A percentile compares a stretch with the other conserved stretches of the same genome.
Evolutionary conservation across 2,888 invertebrate species (phyloP).

Genomic region (Nomada lathburiana): DNA sequence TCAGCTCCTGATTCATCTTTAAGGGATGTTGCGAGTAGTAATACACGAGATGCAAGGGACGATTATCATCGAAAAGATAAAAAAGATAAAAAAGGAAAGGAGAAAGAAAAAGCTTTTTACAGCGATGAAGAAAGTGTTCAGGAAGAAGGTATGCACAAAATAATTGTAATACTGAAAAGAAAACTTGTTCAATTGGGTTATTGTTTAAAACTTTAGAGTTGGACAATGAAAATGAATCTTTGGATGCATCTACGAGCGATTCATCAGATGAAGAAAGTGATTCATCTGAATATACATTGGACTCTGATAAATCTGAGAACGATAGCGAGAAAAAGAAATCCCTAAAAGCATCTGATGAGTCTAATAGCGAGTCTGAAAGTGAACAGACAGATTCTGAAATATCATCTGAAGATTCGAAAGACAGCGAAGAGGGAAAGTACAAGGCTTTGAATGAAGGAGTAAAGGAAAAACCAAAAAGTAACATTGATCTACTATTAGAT

Average conservation of each 20-base stretch:
- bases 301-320: constrained; percentile 67
- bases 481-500: constrained; percentile 93
- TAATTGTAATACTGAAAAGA: not conserved
- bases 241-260: constrained; percentile 80
- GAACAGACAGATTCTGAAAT: constrained; percentile 78
- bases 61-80: constrained; percentile 75
- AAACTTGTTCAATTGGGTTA: not conserved
- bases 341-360: constrained; percentile 72
- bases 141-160: constrained; percentile 74
- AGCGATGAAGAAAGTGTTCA: constrained; percentile 84
- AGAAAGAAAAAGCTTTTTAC: constrained; percentile 87
- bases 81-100: constrained; percentile 81
- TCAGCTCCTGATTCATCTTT: constrained; percentile 90
- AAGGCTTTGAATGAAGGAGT: constrained; percentile 72
- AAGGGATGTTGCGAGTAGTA: constrained; percentile 88
- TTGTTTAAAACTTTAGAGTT: constrained; percentile 59
- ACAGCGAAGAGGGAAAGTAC: constrained; percentile 80
- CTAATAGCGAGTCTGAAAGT: constrained; percentile 76
- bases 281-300: constrained; percentile 82
- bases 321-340: constrained; percentile 67
- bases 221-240: constrained; percentile 84
- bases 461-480: constrained; percentile 87
- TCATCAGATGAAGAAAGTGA: constrained; percentile 75
- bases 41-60: constrained; percentile 78
- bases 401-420: constrained; percentile 71